phyloP scores from a whole-genome alignment of 2,113 vertebrate genomes.

The Heterocephalus glaber region DNA sequence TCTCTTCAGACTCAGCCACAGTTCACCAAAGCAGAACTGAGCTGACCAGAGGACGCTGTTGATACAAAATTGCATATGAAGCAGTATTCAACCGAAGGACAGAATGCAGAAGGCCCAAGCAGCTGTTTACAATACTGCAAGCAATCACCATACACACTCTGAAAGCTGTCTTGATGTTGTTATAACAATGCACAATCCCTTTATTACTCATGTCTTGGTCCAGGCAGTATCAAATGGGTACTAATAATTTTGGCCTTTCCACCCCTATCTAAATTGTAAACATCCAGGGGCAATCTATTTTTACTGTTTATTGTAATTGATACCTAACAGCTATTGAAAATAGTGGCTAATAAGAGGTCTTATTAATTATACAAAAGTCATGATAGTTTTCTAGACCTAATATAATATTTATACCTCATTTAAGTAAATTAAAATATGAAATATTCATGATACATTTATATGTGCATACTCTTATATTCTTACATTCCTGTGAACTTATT shows the following conservation, averaged over 20 bases:
- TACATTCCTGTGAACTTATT: background rate
- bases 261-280: background rate
- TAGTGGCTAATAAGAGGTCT: background rate
- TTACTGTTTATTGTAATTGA: background rate
- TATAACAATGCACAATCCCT: background rate
- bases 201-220: background rate
- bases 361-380: background rate
- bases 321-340: background rate
- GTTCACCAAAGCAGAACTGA: background rate
- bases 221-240: background rate
- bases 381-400: background rate
- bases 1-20: background rate
- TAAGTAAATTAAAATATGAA: background rate
- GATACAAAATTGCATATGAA: background rate
- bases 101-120: background rate
- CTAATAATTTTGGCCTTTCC: background rate
- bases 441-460: background rate
- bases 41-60: background rate
- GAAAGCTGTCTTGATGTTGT: background rate
- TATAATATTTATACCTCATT: background rate
- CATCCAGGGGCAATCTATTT: background rate
- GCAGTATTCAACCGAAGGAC: background rate
- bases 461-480: background rate
- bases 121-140: background rate
- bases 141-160: background rate